phyloP scores from a whole-genome alignment of 1,140 invertebrate genomes.

The Centruroides sculpturatus region DNA sequence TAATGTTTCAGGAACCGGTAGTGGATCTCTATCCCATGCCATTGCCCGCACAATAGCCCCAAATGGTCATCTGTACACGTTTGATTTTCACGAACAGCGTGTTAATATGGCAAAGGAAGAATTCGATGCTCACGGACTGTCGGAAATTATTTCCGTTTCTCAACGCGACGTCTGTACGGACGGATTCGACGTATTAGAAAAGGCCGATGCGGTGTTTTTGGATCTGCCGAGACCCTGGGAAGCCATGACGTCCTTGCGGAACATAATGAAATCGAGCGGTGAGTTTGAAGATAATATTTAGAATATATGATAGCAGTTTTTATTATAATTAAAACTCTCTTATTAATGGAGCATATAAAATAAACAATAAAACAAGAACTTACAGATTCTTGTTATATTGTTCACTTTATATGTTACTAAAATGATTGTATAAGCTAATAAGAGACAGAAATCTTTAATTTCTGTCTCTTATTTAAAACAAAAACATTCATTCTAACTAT shows the following conservation, averaged over 20 bases:
- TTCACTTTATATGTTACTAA: too few species aligned
- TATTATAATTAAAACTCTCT: too few species aligned
- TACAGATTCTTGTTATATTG: too few species aligned
- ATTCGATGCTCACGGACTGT: constrained; percentile 69
- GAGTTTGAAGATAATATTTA: background rate
- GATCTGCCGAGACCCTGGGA: constrained; percentile 93
- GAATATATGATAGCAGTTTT: too few species aligned
- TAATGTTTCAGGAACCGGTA: constrained; percentile 63
- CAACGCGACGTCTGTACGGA: constrained; percentile 65
- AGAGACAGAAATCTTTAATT: too few species aligned
- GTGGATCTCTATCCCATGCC: constrained; percentile 88
- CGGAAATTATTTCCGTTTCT: constrained; percentile 60
- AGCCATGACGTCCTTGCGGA: constrained; percentile 61
- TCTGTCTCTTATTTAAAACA: too few species aligned
- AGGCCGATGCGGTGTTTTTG: constrained; percentile 87
- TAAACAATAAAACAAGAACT: too few species aligned
- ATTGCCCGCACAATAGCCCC: constrained; percentile 72
- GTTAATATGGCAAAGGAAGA: constrained; percentile 64
- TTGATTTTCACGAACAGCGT: constrained; percentile 89
- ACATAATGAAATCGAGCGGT: constrained; percentile 34
- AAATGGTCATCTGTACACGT: constrained; percentile 81
- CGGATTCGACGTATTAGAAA: constrained; percentile 63
- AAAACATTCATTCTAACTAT: too few species aligned
- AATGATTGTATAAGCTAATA: too few species aligned
- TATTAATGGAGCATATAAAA: too few species aligned